These are phyloP conservation scores for Adelosebastes latens DNA, from an alignment of 2,797 vertebrate genomes.

Conservation along the genomic window DNA sequence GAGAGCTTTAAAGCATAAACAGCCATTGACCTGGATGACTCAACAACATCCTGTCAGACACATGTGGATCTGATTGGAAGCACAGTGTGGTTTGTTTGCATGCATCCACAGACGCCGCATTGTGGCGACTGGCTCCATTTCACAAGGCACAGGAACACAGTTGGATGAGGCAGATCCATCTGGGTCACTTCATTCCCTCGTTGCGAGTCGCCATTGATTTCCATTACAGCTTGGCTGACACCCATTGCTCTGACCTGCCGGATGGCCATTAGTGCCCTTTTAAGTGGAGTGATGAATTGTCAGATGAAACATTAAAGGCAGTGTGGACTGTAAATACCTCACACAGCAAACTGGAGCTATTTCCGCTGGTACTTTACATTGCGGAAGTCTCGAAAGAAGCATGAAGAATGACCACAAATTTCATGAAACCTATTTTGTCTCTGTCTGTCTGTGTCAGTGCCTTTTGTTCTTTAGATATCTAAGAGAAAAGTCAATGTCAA, in stretches of 20 bases:
- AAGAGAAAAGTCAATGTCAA: not conserved
- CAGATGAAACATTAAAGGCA: conserved; percentile 32
- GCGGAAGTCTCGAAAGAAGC: not conserved
- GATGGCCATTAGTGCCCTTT: conserved; percentile 72
- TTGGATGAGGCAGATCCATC: conserved; percentile 58
- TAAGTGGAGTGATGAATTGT: conserved; percentile 53
- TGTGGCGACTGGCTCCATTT: conserved; percentile 53
- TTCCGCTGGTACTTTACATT: conserved; percentile 6
- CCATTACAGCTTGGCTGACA: conserved; percentile 68
- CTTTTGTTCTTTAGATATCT: not conserved
- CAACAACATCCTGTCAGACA: conserved; percentile 59
- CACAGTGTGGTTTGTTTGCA: conserved; percentile 51
- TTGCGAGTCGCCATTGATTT: conserved; percentile 82
- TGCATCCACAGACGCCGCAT: conserved; percentile 41
- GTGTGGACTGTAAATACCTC: not conserved
- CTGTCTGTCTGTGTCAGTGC: conserved; percentile 3
- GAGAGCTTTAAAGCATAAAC: conserved; percentile 30
- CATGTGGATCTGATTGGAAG: conserved; percentile 67
- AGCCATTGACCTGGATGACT: conserved; percentile 50
- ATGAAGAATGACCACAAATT: not conserved
- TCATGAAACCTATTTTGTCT: not conserved
- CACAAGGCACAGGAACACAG: conserved; percentile 37
- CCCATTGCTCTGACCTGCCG: conserved; percentile 68
- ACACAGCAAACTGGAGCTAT: not conserved
- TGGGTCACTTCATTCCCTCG: conserved; percentile 75